These are phyloP conservation scores for Saccopteryx bilineata DNA, from an alignment of 2,113 vertebrate species.

Conservation along the genomic window DNA sequence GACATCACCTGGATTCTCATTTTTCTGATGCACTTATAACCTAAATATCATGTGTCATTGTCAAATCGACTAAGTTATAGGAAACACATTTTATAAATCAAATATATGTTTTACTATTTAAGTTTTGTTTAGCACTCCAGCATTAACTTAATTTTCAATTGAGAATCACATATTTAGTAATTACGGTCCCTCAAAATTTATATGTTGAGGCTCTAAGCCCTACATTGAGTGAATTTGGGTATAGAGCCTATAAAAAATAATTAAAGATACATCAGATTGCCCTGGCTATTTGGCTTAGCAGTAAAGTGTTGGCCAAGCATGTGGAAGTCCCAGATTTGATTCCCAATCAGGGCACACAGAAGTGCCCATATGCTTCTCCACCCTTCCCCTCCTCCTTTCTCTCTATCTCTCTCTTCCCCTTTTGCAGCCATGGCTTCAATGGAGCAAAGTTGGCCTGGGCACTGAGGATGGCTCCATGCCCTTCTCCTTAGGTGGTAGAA, in stretches of 20 bases:
- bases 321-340: no score
- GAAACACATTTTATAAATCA: neutral
- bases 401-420: no score
- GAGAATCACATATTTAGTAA: neutral
- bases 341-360: no score
- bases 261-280: neutral
- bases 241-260: neutral
- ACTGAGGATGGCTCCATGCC: no score
- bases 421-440: no score
- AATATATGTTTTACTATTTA: neutral
- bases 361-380: no score
- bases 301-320: no score
- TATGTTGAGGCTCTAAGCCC: neutral
- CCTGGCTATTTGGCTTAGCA: no score
- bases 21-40: neutral
- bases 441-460: no score
- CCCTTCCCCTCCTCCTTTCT: no score
- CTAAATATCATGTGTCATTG: neutral
- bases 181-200: neutral
- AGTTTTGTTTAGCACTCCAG: neutral
- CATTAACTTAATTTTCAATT: constrained; percentile 13
- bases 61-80: neutral
- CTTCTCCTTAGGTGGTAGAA: no score
- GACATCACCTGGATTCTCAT: neutral
- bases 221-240: neutral